Evolutionary conservation across 2,113 vertebrate genomes (phyloP), one percentile per base, ranked within the genome.

Genomic region (Serilophus lunatus): DNA sequence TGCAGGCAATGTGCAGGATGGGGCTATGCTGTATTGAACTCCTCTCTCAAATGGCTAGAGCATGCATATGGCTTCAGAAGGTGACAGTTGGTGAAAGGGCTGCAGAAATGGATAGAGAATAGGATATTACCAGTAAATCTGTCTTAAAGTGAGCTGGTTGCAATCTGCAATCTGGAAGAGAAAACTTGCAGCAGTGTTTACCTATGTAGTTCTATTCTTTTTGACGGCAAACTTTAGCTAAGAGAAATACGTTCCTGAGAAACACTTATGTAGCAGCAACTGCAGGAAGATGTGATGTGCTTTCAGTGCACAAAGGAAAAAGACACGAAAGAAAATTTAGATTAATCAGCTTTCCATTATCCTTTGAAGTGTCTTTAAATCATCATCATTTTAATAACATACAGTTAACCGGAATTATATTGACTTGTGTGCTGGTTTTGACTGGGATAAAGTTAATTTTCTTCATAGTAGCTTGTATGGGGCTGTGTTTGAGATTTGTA

Each of bases 331-430:
- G 84, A 90, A 88, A 95, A 74, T 50, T 77, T 72, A 91, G 89
- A 86, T 82, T 87, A 92, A 93, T 92, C 70, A 82, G 70, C 85
- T 94, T 96, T 82, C 92, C 86, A 16, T 70, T 92, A 77, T 42
- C 47, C 83, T 96, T 97, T 97, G 95, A 97, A 95, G 93, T 93
- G 35, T 83, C 70, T 94, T 92, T 91, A 85, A 95, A 92, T 92
- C 83, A 91, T 92, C 83, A 91, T 94, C 53, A 13, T 93, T 96
- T 94, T 87, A 92, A 90, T 94, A 69, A 71, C 75, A 87, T 82
- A 63, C 61, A 51, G 15, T 64, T 81, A 95, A 95, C 81, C 50
- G 80, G 74, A 92, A 97, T 96, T 95, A 56, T 86, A 93, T 96
- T 97, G 84, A 96, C 96, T 63, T 63, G 18, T 59, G 57, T 36